Percentiles rank a stretch among this genome's conserved stretches.
Evolutionary conservation across 1,140 invertebrate genomes (phyloP).

Genomic region (Aradophagus sp.): DNA sequence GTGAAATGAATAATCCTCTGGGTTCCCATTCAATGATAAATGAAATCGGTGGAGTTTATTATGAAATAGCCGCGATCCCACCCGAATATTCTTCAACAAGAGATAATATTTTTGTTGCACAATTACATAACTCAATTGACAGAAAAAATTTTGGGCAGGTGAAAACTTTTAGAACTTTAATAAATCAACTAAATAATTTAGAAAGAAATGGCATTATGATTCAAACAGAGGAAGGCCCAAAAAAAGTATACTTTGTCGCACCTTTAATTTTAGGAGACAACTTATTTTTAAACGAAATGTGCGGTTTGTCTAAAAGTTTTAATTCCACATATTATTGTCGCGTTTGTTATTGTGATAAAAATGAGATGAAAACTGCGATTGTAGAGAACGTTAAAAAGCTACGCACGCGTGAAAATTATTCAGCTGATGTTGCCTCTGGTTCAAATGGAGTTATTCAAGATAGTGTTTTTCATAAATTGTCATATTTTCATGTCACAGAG

Average conservation of each 20-base stretch:
- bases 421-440: not conserved
- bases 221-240: constrained; percentile 5
- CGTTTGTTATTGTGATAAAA: constrained; percentile 11
- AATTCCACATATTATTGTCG: constrained; percentile 14
- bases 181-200: not conserved
- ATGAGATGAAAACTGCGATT: not conserved
- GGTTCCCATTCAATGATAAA: too few relatives aligned
- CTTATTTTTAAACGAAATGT: constrained; percentile 14
- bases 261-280: constrained; percentile 9
- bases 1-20: too few relatives aligned
- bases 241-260: constrained; percentile 21
- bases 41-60: too few relatives aligned
- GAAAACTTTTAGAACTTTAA: constrained; percentile 7
- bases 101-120: too few relatives aligned
- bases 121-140: too few relatives aligned
- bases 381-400: constrained; percentile 4
- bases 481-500: constrained; percentile 37
- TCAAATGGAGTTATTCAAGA: constrained; percentile 28
- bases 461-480: constrained; percentile 31
- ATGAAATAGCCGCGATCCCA: too few relatives aligned
- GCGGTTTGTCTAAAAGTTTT: constrained; percentile 8
- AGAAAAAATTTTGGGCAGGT: not conserved
- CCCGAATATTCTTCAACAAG: too few relatives aligned
- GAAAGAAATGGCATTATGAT: constrained; percentile 43
- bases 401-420: constrained; percentile 1